phyloP scores from a whole-genome alignment of 2,113 vertebrate genomes.

The Misgurnus anguillicaudatus region DNA sequence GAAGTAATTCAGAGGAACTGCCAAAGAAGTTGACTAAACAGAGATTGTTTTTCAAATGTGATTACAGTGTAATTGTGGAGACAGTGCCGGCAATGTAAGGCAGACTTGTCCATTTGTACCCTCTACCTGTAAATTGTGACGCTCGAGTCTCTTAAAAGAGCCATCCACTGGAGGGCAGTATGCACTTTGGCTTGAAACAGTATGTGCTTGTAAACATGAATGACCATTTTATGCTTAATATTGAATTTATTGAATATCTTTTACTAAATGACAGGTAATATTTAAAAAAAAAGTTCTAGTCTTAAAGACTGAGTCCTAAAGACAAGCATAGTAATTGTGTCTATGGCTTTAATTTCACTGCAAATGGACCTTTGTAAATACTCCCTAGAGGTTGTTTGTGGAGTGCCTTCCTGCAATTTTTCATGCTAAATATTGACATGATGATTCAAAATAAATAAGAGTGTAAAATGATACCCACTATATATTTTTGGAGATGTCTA shows the following conservation, averaged over 20 bases:
- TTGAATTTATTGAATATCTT: constrained; percentile 9
- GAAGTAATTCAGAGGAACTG: constrained; percentile 19
- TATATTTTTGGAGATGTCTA: constrained; percentile 77
- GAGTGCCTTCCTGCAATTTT: constrained; percentile 72
- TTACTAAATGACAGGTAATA: constrained; percentile 26
- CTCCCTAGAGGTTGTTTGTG: constrained; percentile 62
- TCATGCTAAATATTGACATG: constrained; percentile 41
- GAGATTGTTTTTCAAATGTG: constrained; percentile 21
- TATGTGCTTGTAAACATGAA: constrained; percentile 44
- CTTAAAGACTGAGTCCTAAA: constrained; percentile 17
- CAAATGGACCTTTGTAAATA: constrained; percentile 54
- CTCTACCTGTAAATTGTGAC: constrained; percentile 28
- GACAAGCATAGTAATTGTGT: constrained; percentile 24
- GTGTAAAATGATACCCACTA: constrained; percentile 66
- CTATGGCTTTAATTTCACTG: constrained; percentile 29
- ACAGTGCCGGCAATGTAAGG: not conserved
- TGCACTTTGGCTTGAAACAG: constrained; percentile 39
- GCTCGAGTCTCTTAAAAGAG: not conserved
- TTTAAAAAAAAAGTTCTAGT: not conserved
- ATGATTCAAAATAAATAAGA: constrained; percentile 52
- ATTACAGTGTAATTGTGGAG: constrained; percentile 32
- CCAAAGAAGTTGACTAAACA: constrained; percentile 24
- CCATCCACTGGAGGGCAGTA: constrained; percentile 36
- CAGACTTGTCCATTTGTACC: constrained; percentile 12
- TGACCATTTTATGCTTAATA: constrained; percentile 41